phyloP scores from a whole-genome alignment of 2,888 invertebrate genomes.

The Amiota communis region DNA sequence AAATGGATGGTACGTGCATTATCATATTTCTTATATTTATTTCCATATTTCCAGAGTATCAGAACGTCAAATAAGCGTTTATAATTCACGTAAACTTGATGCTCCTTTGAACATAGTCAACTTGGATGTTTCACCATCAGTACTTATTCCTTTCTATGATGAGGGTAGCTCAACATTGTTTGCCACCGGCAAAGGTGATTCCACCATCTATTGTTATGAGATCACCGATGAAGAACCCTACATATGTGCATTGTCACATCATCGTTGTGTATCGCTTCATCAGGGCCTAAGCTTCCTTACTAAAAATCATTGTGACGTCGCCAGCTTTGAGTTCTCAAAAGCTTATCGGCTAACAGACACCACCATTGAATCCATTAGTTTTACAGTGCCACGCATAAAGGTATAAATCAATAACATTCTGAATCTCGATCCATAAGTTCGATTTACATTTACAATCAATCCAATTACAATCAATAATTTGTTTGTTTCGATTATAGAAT shows the following conservation, averaged over 20 bases:
- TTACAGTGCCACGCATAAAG: slow-evolving; percentile 96
- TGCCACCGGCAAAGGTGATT: slow-evolving; percentile 96
- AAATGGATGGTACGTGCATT: background rate
- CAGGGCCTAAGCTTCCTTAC: slow-evolving; percentile 93
- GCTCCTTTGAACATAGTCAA: slow-evolving; percentile 86
- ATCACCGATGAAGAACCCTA: slow-evolving; percentile 91
- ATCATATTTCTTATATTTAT: background rate
- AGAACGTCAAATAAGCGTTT: slow-evolving; percentile 88
- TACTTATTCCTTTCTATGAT: slow-evolving; percentile 93
- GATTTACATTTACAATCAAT: background rate
- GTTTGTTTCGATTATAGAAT: too few species aligned
- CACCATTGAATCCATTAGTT: slow-evolving; percentile 92
- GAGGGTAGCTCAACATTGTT: slow-evolving; percentile 95
- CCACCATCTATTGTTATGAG: slow-evolving; percentile 94
- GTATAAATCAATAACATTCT: slow-evolving; percentile 76
- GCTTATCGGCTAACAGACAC: slow-evolving; percentile 94
- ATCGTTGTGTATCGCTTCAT: slow-evolving; percentile 85
- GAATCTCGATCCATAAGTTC: background rate
- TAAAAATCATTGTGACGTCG: slow-evolving; percentile 90
- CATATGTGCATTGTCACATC: slow-evolving; percentile 90
- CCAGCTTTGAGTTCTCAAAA: slow-evolving; percentile 93
- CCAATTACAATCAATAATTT: background rate
- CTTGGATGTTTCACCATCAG: slow-evolving; percentile 91
- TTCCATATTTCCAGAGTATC: slow-evolving; percentile 79
- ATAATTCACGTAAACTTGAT: slow-evolving; percentile 82